Evolutionary conservation across 2,888 invertebrate species (phyloP), one percentile per base, ranked within the genome.

Genomic region (Argynnis bischoffii): DNA sequence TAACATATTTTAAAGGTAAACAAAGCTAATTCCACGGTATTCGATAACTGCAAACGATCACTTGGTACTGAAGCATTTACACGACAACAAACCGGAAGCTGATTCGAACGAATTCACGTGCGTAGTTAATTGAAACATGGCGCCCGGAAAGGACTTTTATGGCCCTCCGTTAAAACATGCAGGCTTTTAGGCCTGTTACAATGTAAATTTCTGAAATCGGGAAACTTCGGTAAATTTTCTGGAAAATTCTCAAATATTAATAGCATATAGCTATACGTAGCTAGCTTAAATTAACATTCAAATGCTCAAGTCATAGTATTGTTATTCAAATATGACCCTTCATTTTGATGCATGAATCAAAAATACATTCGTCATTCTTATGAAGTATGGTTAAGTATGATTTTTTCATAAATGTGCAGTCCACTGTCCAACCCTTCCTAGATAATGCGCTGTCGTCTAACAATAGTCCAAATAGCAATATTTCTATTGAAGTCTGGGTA

Each of bases 41-140:
- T 65, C 56, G 61, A 18, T 61, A 64, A 54, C 53, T 64, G 48
- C 46, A 55, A 64, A 61, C 56, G 69, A 69, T 71, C 69, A 54
- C 66, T 56, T 55, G 59, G 67, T 67, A 67, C 61, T 64, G 63
- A 64, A 60, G 66, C 67, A 72, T 69, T 72, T 68, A 64, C 68
- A 83, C 81, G 79, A 81, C 82, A 77, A 77, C 81, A 75, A 73
- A 79, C 80, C 85, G 89, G 88, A 89, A 86, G 82, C 83, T 81
- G 83, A 82, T 84, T 79, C 81, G 78, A 80, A 80, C 78, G 82
- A 80, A 83, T 86, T 82, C 82, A 84, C 84, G 86, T 85, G 83
- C 82, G 84, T 83, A 81, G 86, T 85, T 87, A 87, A 83, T 84
- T 81, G 81, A 85, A 87, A 86, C 84, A 87, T 83, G 85, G 87